Percentiles rank a stretch among this genome's conserved stretches.
Conservation (phyloP, 2,113 vertebrate genomes). For the Cyprinus carpio region DNA sequence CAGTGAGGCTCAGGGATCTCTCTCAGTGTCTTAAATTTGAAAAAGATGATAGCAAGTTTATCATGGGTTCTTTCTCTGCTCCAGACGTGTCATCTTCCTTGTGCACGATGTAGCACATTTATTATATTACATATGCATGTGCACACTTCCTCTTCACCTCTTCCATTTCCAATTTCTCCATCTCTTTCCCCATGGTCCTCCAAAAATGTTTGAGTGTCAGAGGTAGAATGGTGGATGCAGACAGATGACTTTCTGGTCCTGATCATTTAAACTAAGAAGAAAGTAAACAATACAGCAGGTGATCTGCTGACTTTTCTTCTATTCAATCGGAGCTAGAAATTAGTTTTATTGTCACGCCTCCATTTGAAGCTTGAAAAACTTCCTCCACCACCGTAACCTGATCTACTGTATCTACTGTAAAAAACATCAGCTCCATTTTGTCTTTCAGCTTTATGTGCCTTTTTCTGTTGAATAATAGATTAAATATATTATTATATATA, state of each 20-base stretch:
- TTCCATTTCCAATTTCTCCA: slow-evolving; percentile 18
- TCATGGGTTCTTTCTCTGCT: slow-evolving; percentile 8
- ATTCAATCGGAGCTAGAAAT: background rate
- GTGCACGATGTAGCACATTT: slow-evolving; percentile 8
- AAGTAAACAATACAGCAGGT: background rate
- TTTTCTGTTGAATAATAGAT: background rate
- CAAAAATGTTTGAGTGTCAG: background rate
- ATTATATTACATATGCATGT: slow-evolving; percentile 46
- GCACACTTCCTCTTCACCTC: slow-evolving; percentile 29
- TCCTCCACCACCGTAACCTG: no score
- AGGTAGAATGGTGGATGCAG: background rate
- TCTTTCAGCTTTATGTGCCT: background rate
- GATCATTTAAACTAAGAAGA: background rate
- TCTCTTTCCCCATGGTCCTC: background rate
- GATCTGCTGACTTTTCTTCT: background rate
- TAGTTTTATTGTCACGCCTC: no score
- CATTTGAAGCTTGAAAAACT: no score
- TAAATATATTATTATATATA: no score
- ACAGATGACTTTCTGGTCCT: background rate
- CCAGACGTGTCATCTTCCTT: slow-evolving; percentile 1
- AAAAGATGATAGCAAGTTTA: slow-evolving; percentile 42
- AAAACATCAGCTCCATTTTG: background rate
- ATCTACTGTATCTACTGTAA: background rate
- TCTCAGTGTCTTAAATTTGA: slow-evolving; percentile 7
- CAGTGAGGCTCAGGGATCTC: slow-evolving; percentile 9